A percentile compares a stretch with the other conserved stretches of the same genome.
Conservation (phyloP, 1,140 invertebrate genomes). For the Zophobas atratus region DNA sequence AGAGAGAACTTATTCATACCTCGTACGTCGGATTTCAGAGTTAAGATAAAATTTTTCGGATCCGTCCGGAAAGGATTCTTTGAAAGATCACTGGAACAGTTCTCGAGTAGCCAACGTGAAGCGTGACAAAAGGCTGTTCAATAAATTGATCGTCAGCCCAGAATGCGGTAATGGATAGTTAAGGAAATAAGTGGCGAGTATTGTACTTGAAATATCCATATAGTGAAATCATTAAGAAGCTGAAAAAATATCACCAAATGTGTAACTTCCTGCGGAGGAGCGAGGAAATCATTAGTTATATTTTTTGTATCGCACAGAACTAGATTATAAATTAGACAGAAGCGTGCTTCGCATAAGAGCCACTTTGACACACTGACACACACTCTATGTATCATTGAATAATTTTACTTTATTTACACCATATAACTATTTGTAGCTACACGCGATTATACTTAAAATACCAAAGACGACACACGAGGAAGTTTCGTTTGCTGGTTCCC, state of each 20-base stretch:
- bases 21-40: background rate
- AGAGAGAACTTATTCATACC: constrained; percentile 13
- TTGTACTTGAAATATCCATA: constrained; percentile 11
- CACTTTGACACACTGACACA: constrained; percentile 57
- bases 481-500: background rate
- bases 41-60: background rate
- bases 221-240: constrained; percentile 16
- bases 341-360: constrained; percentile 54
- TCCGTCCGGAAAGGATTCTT: background rate
- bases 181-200: constrained; percentile 38
- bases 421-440: constrained; percentile 11
- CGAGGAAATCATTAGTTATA: constrained; percentile 55
- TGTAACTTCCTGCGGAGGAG: constrained; percentile 51
- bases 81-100: constrained; percentile 6
- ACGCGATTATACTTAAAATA: background rate
- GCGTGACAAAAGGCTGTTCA: background rate
- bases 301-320: constrained; percentile 55
- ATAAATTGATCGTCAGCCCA: constrained; percentile 15
- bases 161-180: constrained; percentile 16
- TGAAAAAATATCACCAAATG: constrained; percentile 52
- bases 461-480: background rate
- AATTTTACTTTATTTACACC: constrained; percentile 53
- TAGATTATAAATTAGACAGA: constrained; percentile 58
- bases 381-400: constrained; percentile 52
- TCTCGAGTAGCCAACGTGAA: background rate